Base-by-base conservation (phyloP, 2,113 vertebrate genomes). In the Ibidorhyncha struthersii region DNA sequence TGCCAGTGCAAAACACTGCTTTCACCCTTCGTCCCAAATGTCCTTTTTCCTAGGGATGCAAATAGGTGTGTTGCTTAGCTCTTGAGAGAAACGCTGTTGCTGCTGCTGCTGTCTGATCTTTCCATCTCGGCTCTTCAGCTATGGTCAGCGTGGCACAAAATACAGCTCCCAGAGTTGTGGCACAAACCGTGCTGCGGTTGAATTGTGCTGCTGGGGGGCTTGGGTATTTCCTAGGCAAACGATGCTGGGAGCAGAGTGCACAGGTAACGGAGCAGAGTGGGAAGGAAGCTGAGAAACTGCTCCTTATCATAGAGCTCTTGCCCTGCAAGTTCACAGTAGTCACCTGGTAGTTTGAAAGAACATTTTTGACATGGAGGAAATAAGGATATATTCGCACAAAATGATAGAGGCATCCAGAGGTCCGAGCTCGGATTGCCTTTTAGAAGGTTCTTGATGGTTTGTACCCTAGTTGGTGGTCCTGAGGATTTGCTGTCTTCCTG, bases 381-480 rank as follows among this genome's bases (percentile, higher is more conserved):
- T 78, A 43, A 34, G 29, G 70, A 45, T 71, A 3, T 17, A 29
- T 11, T 78, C 1, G 13, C 32, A 25, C 15, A 49, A 71, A 91
- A 81, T 14, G 1, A 8, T 61, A 10, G 0, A 36, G 30, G 5
- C 23, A 34, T 61, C 16, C 59, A 79, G 59, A 86, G 36, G 52
- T 74, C 86, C 4, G 29, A 89, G 71, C 43, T 80, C 32, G 63
- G 40, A 36, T 73, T 3, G 2, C 63, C 63, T 58, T 74, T 52
- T 45, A 69, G 59, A 73, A 73, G 47, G 49, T 77, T 58, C 27
- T 36, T 73, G 38, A 19, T 89, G 38, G 23, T 77, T 49, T 85
- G 12, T 62, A 16, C 52, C 66, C 22, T 91, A 13, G 65, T 38
- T 92, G 81, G 69, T 91, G 72, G 95, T 93, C 90, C 67, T 45